Evolutionary conservation across 2,797 vertebrate genomes (phyloP).

Genomic region (Carduelis carduelis): DNA sequence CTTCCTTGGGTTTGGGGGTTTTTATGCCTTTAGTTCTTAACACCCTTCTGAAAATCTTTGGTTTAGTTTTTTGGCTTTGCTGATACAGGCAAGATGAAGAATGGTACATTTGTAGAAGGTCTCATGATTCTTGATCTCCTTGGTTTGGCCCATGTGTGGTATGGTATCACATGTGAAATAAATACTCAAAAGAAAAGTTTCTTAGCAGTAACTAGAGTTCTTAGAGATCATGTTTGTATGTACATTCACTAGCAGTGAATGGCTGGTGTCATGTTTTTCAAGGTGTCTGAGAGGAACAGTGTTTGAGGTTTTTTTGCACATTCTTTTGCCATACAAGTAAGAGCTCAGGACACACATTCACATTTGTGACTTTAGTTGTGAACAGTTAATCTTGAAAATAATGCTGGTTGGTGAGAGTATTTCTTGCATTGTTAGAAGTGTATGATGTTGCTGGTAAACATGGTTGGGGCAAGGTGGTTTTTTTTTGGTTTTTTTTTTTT

Average conservation of each 20-base stretch:
- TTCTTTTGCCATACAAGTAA: not conserved
- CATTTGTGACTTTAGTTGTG: not conserved
- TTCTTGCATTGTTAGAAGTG: not conserved
- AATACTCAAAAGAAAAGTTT: not conserved
- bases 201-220: not conserved
- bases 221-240: not conserved
- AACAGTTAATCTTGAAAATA: not conserved
- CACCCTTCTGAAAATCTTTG: fast-evolving
- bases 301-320: not conserved
- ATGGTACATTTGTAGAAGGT: not conserved
- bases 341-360: not conserved
- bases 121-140: not conserved
- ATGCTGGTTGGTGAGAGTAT: not conserved
- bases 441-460: not conserved
- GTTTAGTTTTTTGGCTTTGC: not conserved
- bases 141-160: not conserved
- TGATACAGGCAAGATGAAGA: not conserved
- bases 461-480: not conserved
- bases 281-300: not conserved
- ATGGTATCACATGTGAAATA: not conserved
- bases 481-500: not conserved
- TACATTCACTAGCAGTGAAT: not conserved
- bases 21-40: not conserved
- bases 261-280: not conserved
- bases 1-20: not conserved